Conservation (phyloP, 92 coral and sea anemone species). For the Epizoanthus fatuus region DNA sequence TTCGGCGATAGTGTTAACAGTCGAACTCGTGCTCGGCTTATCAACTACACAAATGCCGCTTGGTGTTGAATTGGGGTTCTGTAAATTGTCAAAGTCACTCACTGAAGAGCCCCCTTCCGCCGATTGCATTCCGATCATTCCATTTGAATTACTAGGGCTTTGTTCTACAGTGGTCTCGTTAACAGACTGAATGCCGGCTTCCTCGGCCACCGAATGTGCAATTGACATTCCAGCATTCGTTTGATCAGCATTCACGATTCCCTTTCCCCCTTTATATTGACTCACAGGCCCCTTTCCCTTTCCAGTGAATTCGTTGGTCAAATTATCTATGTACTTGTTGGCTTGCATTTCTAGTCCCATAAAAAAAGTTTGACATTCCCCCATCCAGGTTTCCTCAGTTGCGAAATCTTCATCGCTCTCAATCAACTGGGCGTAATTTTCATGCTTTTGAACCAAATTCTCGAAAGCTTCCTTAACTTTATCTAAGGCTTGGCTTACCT, state of each 20-base stretch:
- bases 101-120: too few species aligned
- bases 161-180: conserved; percentile 11
- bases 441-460: conserved; percentile 62
- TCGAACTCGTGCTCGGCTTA: too few species aligned
- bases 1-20: too few species aligned
- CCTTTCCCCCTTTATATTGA: conserved; percentile 21
- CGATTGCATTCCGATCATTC: conserved; percentile 36
- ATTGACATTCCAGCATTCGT: background rate
- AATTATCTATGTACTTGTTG: conserved; percentile 49
- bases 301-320: conserved; percentile 29
- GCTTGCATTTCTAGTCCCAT: conserved; percentile 57
- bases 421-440: conserved; percentile 50
- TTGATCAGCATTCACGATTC: background rate
- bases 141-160: conserved; percentile 14
- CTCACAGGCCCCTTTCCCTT: conserved; percentile 4
- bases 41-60: too few species aligned
- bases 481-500: conserved; percentile 58
- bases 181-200: background rate
- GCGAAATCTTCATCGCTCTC: conserved; percentile 62
- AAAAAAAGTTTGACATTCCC: conserved; percentile 61
- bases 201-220: background rate
- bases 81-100: too few species aligned
- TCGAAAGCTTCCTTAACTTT: conserved; percentile 47
- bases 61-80: too few species aligned
- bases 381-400: conserved; percentile 65